Evolutionary conservation across 2,888 invertebrate genomes (phyloP).

Genomic region (Carterocephalus palaemon): DNA sequence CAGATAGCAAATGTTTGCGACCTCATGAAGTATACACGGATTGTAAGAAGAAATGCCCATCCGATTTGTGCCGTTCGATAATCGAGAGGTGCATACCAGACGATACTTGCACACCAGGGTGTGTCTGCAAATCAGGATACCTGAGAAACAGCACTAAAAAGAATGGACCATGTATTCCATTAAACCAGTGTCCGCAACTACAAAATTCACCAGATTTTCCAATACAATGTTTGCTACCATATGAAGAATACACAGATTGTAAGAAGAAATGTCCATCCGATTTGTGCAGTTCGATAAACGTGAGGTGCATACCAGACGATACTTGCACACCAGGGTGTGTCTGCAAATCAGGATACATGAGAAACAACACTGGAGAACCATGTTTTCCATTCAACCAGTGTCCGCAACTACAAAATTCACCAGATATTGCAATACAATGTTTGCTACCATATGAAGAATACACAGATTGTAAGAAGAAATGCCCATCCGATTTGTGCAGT

Average conservation of each 20-base stretch:
- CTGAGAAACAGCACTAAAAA: conserved; percentile 32
- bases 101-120: conserved; percentile 33
- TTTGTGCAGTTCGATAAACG: conserved; percentile 33
- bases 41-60: conserved; percentile 37
- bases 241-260: conserved; percentile 35
- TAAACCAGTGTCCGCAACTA: conserved; percentile 36
- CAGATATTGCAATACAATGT: conserved; percentile 20
- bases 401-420: conserved; percentile 28
- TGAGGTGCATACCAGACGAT: conserved; percentile 30
- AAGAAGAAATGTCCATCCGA: conserved; percentile 39
- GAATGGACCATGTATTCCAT: conserved; percentile 38
- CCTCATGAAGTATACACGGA: conserved; percentile 34
- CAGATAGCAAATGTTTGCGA: conserved; percentile 8
- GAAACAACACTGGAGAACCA: conserved; percentile 29
- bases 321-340: conserved; percentile 35
- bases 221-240: conserved; percentile 22
- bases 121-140: conserved; percentile 40
- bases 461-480: conserved; percentile 32
- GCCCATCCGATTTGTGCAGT: conserved; percentile 39
- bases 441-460: conserved; percentile 34
- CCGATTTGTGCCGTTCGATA: conserved; percentile 36
- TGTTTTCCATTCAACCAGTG: conserved; percentile 41
- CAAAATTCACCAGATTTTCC: conserved; percentile 25
- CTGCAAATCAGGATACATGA: conserved; percentile 39
- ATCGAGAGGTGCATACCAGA: conserved; percentile 31